Evolutionary conservation across 2,113 vertebrate genomes (phyloP), one percentile per base, ranked within the genome.

Genomic region (Rhinopomastus cyanomelas): DNA sequence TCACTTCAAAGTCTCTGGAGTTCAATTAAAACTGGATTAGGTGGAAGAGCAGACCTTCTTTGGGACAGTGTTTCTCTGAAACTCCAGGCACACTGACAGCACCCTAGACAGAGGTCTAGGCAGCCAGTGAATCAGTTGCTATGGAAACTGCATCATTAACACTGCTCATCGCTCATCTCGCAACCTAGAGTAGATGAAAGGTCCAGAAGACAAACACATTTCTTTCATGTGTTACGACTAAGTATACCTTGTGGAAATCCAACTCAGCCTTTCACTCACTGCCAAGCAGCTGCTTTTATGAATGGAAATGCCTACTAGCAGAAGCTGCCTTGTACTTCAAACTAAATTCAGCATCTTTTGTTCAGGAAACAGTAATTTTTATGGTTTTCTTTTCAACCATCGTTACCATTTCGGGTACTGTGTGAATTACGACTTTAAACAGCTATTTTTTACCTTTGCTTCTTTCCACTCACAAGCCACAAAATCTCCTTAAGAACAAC

Each of bases 11-110:
- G 99, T 98, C 99, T 99, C 98, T 97, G 96, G 98, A 99, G 99
- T 98, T 99, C 98, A 99, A 99, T 99, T 99, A 99, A 99, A 99
- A 98, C 97, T 97, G 98, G 99, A 99, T 99, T 99, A 99, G 97
- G 97, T 97, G 87, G 97, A 95, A 96, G 39, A 42, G 96, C 97
- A 96, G 95, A 88, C 91, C 97, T 97, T 97, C 95, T 94, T 92
- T 92, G 97, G 91, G 97, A 97, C 96, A 57, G 95, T 80, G 96
- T 92, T 42, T 97, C 97, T 94, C 96, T 92, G 94, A 83, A 96
- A 97, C 96, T 97, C 96, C 95, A 88, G 96, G 92, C 88, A 52
- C 95, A 60, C 97, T 97, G 98, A 98, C 97, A 97, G 97, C 97
- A 95, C 97, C 97, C 95, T 78, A 96, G 96, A 97, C 97, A 97